phyloP scores from a whole-genome alignment of 2,797 vertebrate species.

The Poeciliopsis presidionis region DNA sequence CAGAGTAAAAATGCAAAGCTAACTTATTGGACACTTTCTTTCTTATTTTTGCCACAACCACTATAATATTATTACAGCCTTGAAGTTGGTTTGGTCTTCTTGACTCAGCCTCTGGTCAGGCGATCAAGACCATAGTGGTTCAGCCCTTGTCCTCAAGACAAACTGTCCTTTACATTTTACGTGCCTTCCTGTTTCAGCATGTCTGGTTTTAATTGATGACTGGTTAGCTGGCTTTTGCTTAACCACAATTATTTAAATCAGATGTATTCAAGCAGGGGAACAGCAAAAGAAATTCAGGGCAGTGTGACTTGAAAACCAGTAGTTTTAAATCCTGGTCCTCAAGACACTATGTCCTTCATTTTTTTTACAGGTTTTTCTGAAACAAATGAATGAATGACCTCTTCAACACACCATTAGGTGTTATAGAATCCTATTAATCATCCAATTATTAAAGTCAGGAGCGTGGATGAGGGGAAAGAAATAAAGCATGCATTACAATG shows the following conservation, averaged over 20 bases:
- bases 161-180: background rate
- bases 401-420: background rate
- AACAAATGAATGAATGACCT: background rate
- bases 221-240: background rate
- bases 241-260: background rate
- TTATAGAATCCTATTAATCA: background rate
- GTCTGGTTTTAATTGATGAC: background rate
- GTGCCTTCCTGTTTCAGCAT: background rate
- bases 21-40: background rate
- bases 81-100: background rate
- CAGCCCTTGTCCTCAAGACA: background rate
- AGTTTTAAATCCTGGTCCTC: background rate
- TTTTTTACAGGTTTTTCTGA: background rate
- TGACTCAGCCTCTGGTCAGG: background rate
- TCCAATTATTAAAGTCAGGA: background rate
- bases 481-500: background rate
- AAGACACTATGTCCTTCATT: background rate
- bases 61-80: background rate
- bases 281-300: background rate
- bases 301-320: background rate
- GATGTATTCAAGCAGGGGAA: no score
- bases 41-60: background rate
- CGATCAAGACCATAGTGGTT: background rate
- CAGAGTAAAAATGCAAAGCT: background rate
- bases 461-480: background rate